Percentiles rank a stretch among this genome's conserved stretches.
Evolutionary conservation across 2,888 invertebrate species (phyloP).

Genomic region (Campoplex nolae): DNA sequence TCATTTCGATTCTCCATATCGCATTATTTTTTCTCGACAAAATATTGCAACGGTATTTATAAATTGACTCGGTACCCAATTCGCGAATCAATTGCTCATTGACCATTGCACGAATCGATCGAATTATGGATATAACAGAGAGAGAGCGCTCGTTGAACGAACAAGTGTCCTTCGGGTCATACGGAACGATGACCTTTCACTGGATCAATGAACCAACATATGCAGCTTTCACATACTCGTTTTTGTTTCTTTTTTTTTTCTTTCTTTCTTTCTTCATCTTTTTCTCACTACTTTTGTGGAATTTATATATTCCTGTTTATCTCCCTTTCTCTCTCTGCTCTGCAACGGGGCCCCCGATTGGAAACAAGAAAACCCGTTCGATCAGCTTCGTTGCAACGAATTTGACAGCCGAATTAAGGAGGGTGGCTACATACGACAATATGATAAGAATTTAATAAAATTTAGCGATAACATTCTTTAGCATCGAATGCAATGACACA

Average conservation of each 20-base stretch:
- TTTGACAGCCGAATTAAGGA: not conserved
- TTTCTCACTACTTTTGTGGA: not conserved
- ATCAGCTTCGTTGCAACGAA: not conserved
- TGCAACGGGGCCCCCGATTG: not conserved
- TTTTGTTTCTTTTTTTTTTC: not conserved
- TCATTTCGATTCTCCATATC: conserved; percentile 25
- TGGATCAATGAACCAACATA: conserved; percentile 46
- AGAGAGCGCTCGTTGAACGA: not conserved
- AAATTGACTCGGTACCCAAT: conserved; percentile 21
- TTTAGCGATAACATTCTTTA: too few species aligned
- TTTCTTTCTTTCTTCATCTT: not conserved
- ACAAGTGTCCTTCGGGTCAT: conserved; percentile 44
- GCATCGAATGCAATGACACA: too few species aligned
- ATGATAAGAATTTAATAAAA: too few species aligned
- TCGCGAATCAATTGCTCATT: conserved; percentile 67
- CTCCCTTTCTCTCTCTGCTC: not conserved
- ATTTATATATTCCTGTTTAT: not conserved
- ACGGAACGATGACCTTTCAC: conserved; percentile 54
- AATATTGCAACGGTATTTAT: not conserved
- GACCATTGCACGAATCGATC: conserved; percentile 51
- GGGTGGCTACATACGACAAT: too few species aligned
- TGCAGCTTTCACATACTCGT: not conserved
- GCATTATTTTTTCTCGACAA: not conserved
- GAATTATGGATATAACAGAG: conserved; percentile 40
- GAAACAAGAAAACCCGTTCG: conserved; percentile 9